phyloP scores from a whole-genome alignment of 2,888 invertebrate genomes.

The Lysandra bellargus region DNA sequence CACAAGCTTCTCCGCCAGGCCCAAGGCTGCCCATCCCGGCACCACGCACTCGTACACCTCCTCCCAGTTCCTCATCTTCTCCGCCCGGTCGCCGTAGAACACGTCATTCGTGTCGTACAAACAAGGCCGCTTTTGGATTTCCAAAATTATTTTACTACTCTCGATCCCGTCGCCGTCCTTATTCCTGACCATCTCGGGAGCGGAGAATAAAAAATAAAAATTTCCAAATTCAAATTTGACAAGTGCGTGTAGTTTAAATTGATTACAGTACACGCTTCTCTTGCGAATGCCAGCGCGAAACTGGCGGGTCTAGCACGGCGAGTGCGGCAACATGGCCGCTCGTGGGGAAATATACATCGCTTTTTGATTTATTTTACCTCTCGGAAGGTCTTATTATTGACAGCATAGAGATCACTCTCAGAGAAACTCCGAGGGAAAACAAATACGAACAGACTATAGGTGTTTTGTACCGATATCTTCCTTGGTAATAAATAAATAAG shows the following conservation, averaged over 20 bases:
- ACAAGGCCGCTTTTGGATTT: conserved; percentile 70
- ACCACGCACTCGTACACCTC: conserved; percentile 72
- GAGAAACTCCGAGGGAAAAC: not conserved
- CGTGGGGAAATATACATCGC: conserved; percentile 49
- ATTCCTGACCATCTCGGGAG: conserved; percentile 61
- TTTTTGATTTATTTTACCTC: not conserved
- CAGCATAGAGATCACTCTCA: not conserved
- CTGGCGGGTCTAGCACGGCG: conserved; percentile 54
- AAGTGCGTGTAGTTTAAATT: conserved; percentile 44
- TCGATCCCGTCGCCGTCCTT: conserved; percentile 70
- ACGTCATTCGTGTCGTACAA: conserved; percentile 69
- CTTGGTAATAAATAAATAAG: conserved; percentile 71
- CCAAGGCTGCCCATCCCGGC: conserved; percentile 67
- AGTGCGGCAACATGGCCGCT: conserved; percentile 63
- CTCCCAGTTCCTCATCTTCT: conserved; percentile 73
- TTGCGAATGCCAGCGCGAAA: conserved; percentile 67
- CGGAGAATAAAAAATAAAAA: not conserved
- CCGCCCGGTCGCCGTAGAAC: conserved; percentile 68
- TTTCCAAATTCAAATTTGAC: conserved; percentile 40
- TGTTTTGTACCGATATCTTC: conserved; percentile 66
- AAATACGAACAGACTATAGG: conserved; percentile 50
- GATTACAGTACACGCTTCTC: conserved; percentile 56
- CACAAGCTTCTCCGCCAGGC: conserved; percentile 64
- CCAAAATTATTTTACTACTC: conserved; percentile 64
- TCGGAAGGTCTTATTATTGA: not conserved